Evolutionary conservation across 2,797 vertebrate genomes (phyloP), one percentile per base, ranked within the genome.

Genomic region (Pampus argenteus): DNA sequence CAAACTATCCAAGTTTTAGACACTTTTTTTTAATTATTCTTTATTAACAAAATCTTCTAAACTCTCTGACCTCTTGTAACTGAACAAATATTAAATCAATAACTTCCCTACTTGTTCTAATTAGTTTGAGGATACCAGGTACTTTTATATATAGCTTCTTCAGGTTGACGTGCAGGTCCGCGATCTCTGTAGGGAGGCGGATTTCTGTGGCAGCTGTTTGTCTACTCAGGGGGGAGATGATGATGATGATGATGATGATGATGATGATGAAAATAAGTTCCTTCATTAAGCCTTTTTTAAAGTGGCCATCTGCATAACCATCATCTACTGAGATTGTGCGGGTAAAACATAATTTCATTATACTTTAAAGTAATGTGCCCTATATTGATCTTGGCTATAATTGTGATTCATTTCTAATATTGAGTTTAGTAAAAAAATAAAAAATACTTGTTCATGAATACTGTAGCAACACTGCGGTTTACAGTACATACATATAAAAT

Each of bases 261-360:
- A 82, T 67, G 65, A 78, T 78, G 77, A 86, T 78, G 85, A 88
- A 87, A 86, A 86, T 74, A 76, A 80, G 55, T 75, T 59, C 51
- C 70, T 87, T 92, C 87, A 91, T 89, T 88, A 88, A 84, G 62
- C 68, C 76, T 79, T 75, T 75, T 84, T 85, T 88, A 88, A 90
- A 91, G 71, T 86, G 88, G 84, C 87, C 89, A 90, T 90, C 89
- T 91, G 88, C 78, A 89, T 68, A 58, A 71, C 71, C 44, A 25
- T 62, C 50, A 56, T 50, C 62, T 22, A 57, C 45, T 51, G 54
- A 64, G 70, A 76, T 26, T 40, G 40, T 60, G 26, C 60, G 63
- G 36, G 34, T 64, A 44, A 60, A 74, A 66, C n/a, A 40, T 6
- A 6, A 22, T 59, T 72, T 57, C 29, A 74, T 71, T 63, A 66